phyloP scores from a whole-genome alignment of 2,888 invertebrate species.

The Heliconius ismenius region DNA sequence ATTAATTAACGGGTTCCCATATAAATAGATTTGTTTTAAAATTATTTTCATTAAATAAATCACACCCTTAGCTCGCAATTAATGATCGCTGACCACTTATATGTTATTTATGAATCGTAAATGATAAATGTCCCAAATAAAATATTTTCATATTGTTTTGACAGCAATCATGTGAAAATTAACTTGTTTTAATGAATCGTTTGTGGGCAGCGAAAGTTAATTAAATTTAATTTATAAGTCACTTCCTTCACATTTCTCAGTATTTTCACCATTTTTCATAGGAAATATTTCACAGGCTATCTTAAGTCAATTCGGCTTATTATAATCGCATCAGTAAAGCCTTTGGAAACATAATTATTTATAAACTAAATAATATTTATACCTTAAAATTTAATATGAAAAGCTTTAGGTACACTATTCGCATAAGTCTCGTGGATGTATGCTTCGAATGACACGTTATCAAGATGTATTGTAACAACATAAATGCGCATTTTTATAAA shows the following conservation, averaged over 20 bases:
- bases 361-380: constrained; percentile 24
- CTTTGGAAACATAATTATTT: constrained; percentile 25
- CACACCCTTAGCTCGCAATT: constrained; percentile 8
- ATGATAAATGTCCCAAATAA: neutral
- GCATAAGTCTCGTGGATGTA: constrained; percentile 52
- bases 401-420: constrained; percentile 52
- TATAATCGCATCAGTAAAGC: constrained; percentile 8
- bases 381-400: constrained; percentile 21
- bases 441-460: constrained; percentile 63
- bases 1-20: constrained; percentile 39
- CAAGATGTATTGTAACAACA: constrained; percentile 50
- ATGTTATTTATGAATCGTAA: neutral
- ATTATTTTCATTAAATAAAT: constrained; percentile 27
- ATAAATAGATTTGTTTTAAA: constrained; percentile 37
- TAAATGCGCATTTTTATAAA: constrained; percentile 73
- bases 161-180: neutral
- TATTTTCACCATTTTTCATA: constrained; percentile 21
- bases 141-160: constrained; percentile 8
- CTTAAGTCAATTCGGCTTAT: constrained; percentile 14
- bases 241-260: neutral
- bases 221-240: too few species aligned
- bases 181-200: neutral
- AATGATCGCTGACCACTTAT: constrained; percentile 21
- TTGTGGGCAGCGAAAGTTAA: constrained; percentile 2
- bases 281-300: neutral